Conservation (phyloP, 1,140 invertebrate species). For the Sesamia nonagrioides region DNA sequence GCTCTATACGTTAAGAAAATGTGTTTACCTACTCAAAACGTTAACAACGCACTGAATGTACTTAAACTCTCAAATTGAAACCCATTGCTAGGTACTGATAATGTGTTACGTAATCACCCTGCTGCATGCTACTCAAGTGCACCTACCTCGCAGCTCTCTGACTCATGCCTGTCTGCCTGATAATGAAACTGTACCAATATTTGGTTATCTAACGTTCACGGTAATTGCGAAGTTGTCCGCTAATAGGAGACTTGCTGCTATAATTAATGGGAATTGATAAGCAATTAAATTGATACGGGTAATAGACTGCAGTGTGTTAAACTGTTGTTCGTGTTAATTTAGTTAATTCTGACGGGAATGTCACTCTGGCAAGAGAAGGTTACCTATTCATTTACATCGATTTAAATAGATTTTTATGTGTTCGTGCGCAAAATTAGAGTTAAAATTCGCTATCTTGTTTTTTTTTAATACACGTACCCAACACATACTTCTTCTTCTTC, state of each 20-base stretch:
- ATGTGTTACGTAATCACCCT: background rate
- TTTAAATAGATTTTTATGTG: too few species aligned
- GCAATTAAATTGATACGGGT: constrained; percentile 14
- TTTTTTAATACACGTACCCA: too few species aligned
- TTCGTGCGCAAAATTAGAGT: too few species aligned
- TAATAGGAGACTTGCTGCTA: constrained; percentile 24
- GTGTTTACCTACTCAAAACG: too few species aligned
- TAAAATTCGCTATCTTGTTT: too few species aligned
- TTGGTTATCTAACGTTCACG: background rate
- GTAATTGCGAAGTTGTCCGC: constrained; percentile 4
- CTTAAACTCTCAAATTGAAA: too few species aligned
- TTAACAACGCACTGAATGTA: too few species aligned
- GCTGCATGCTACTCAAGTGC: constrained; percentile 12
- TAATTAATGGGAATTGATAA: constrained; percentile 32
- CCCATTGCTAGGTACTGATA: too few species aligned
- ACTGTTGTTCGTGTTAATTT: background rate
- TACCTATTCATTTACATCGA: too few species aligned
- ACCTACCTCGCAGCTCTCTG: background rate
- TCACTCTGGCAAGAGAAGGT: too few species aligned
- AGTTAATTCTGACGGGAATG: background rate
- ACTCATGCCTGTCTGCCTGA: constrained; percentile 14
- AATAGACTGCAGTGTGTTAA: background rate
- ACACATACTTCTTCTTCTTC: too few species aligned
- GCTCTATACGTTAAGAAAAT: too few species aligned
- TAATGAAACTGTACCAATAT: constrained; percentile 28